Evolutionary conservation across 2,888 invertebrate species (phyloP).

Genomic region (Drosophila greeni): DNA sequence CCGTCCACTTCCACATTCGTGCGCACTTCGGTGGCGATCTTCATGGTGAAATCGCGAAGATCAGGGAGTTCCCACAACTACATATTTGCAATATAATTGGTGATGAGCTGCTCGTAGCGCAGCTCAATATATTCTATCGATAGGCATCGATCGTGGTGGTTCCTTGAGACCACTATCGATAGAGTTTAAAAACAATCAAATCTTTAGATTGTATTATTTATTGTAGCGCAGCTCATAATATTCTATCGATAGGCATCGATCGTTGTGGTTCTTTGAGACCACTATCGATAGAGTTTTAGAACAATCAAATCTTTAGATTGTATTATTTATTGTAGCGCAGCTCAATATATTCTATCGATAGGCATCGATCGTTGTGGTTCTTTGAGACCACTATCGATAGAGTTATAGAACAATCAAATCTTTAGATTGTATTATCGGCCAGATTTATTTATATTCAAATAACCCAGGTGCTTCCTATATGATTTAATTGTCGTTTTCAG

Average conservation of each 20-base stretch:
- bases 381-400: constrained; percentile 6
- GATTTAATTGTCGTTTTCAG: not conserved
- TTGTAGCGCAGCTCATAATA: not conserved
- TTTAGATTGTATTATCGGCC: not conserved
- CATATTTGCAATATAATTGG: not conserved
- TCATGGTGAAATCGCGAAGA: constrained; percentile 5
- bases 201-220: too few relatives aligned
- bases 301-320: not conserved
- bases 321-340: too few relatives aligned
- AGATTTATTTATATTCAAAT: not conserved
- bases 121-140: constrained; percentile 1
- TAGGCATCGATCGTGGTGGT: not conserved
- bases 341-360: constrained; percentile 1
- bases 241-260: constrained; percentile 3
- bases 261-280: not conserved
- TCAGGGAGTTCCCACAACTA: constrained; percentile 6
- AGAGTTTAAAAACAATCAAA: not conserved
- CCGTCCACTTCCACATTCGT: constrained; percentile 6
- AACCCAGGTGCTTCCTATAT: not conserved
- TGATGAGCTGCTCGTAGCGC: not conserved
- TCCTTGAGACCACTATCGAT: constrained; percentile 3
- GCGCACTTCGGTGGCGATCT: not conserved
- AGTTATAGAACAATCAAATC: not conserved
- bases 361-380: not conserved
- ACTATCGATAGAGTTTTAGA: not conserved